phyloP scores from a whole-genome alignment of 2,888 invertebrate species.

The Panopea generosa region DNA sequence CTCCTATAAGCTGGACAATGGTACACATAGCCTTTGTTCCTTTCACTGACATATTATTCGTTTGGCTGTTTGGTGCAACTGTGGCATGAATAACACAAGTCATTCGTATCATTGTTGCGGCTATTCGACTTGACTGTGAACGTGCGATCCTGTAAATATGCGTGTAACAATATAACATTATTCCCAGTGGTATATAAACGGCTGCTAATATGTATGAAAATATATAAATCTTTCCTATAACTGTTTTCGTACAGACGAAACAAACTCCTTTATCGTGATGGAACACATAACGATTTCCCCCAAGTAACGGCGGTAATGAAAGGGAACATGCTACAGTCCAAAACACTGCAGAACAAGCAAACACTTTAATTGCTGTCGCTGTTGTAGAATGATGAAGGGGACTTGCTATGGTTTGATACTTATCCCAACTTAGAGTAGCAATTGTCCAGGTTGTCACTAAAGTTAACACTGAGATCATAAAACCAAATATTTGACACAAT shows the following conservation, averaged over 20 bases:
- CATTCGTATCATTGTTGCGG: conserved; percentile 81
- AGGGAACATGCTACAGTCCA: conserved; percentile 73
- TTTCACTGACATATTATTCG: conserved; percentile 67
- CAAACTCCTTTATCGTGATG: conserved; percentile 75
- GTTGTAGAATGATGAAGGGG: conserved; percentile 79
- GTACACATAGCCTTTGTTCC: conserved; percentile 81
- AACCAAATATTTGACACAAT: conserved; percentile 72
- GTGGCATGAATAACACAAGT: conserved; percentile 81
- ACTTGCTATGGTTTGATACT: conserved; percentile 79
- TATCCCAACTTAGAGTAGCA: conserved; percentile 81
- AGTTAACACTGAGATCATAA: conserved; percentile 66
- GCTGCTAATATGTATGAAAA: conserved; percentile 67
- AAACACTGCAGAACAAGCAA: conserved; percentile 70
- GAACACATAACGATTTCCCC: conserved; percentile 68
- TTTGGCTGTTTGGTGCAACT: conserved; percentile 70
- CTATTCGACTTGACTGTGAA: conserved; percentile 79
- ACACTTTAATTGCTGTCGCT: conserved; percentile 74
- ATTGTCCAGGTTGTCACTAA: conserved; percentile 74
- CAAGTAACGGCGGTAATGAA: conserved; percentile 75
- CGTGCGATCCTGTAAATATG: conserved; percentile 81
- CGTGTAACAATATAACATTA: conserved; percentile 79
- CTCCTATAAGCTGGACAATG: conserved; percentile 78
- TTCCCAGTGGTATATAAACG: conserved; percentile 72
- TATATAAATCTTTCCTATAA: conserved; percentile 70
- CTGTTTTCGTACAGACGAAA: conserved; percentile 67